Percentiles rank a stretch among this genome's conserved stretches.
phyloP scores from a whole-genome alignment of 2,113 vertebrate genomes.

The Lepisosteus oculatus region DNA sequence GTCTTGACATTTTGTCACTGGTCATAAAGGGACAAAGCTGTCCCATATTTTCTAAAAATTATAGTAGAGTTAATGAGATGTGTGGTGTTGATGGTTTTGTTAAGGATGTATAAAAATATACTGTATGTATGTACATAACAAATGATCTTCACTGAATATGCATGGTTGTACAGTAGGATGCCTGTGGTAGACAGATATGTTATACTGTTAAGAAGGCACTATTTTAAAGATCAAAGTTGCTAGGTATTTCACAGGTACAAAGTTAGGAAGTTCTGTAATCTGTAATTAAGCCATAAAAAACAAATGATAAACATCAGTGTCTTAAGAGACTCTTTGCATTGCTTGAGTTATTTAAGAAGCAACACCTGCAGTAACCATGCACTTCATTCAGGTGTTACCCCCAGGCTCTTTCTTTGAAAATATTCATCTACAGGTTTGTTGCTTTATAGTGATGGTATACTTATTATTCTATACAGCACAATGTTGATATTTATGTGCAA shows the following conservation, averaged over 20 bases:
- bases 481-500: no score
- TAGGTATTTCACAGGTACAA: not conserved
- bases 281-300: conserved; percentile 2
- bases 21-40: no score
- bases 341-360: not conserved
- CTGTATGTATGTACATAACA: no score
- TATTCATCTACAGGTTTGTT: not conserved
- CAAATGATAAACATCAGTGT: not conserved
- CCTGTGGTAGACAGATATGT: not conserved
- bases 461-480: no score
- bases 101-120: no score
- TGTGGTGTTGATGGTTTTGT: no score
- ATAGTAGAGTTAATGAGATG: no score
- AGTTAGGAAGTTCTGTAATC: not conserved
- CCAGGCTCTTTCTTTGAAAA: not conserved
- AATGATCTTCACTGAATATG: no score
- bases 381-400: not conserved
- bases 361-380: conserved; percentile 1
- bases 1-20: no score
- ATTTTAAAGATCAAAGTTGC: not conserved
- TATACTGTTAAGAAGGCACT: not conserved
- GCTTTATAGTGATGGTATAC: no score
- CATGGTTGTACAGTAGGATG: no score
- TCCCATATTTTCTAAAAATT: no score
- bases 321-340: not conserved